A percentile compares a stretch with the other conserved stretches of the same genome.
These are phyloP conservation scores for Diarsia dahlii DNA, from an alignment of 2,888 invertebrate species.

Conservation along the genomic window DNA sequence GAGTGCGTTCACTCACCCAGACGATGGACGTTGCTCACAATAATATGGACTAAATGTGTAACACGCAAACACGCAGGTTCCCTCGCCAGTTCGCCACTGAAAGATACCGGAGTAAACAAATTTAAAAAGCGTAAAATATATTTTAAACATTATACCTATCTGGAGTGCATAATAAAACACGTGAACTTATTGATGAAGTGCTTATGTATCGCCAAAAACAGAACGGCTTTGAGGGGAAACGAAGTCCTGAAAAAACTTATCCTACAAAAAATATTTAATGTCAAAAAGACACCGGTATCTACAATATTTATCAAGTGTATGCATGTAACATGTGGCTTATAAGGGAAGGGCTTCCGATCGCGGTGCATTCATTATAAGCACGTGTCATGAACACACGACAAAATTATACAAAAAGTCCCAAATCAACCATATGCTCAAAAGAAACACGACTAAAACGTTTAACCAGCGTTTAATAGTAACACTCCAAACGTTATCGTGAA, in stretches of 20 bases:
- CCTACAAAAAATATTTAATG: neutral
- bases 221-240: neutral
- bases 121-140: conserved; percentile 75
- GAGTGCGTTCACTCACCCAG: conserved; percentile 86
- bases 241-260: neutral
- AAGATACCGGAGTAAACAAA: conserved; percentile 81
- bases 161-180: conserved; percentile 48
- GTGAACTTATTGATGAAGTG: conserved; percentile 12
- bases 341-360: conserved; percentile 52
- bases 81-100: conserved; percentile 77
- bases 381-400: conserved; percentile 47
- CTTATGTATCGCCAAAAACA: conserved; percentile 13
- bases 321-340: conserved; percentile 41
- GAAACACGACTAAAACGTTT: conserved; percentile 2
- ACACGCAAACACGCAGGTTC: conserved; percentile 76
- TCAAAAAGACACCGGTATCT: neutral
- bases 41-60: conserved; percentile 81
- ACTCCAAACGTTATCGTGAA: neutral
- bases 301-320: conserved; percentile 14
- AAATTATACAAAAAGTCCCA: conserved; percentile 29
- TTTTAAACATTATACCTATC: conserved; percentile 68
- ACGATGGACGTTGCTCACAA: conserved; percentile 76
- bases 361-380: conserved; percentile 49
- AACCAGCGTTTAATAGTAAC: neutral
- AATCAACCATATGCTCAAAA: conserved; percentile 13